Evolutionary conservation across 1,140 invertebrate species (phyloP).

Genomic region (Microplitis mediator): DNA sequence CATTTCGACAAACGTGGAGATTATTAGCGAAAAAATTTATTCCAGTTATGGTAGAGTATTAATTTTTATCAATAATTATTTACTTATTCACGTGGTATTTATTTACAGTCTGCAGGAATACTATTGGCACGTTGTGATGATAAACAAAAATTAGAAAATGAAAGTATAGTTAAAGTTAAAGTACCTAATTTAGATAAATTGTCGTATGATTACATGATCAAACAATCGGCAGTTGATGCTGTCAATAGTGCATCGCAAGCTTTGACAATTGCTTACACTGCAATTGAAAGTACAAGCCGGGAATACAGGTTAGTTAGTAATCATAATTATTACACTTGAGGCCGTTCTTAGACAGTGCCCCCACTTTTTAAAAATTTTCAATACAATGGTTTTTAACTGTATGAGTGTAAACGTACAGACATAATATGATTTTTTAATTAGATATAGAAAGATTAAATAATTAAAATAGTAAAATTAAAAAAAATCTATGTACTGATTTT

Average conservation of each 20-base stretch:
- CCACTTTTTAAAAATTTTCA: too few species aligned
- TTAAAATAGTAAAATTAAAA: too few species aligned
- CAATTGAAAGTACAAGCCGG: constrained; percentile 48
- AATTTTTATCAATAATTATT: background rate
- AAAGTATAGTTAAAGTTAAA: constrained; percentile 45
- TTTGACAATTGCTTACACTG: constrained; percentile 50
- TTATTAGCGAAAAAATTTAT: constrained; percentile 29
- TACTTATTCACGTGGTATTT: background rate
- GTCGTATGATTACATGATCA: constrained; percentile 54
- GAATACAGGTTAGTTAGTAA: constrained; percentile 49
- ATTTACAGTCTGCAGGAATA: background rate
- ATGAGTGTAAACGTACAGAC: too few species aligned
- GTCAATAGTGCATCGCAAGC: constrained; percentile 52
- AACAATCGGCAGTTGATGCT: constrained; percentile 52
- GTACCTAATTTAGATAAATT: constrained; percentile 41
- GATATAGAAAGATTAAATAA: too few species aligned
- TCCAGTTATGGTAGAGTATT: constrained; percentile 33
- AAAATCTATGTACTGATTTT: too few species aligned
- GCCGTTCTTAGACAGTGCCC: too few species aligned
- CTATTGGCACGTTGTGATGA: constrained; percentile 36
- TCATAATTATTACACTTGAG: too few species aligned
- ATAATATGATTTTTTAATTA: too few species aligned
- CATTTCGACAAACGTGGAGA: constrained; percentile 30
- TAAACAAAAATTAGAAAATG: constrained; percentile 33
- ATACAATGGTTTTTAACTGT: too few species aligned